phyloP scores from a whole-genome alignment of 1,140 invertebrate species.

The Eurosta solidaginis region DNA sequence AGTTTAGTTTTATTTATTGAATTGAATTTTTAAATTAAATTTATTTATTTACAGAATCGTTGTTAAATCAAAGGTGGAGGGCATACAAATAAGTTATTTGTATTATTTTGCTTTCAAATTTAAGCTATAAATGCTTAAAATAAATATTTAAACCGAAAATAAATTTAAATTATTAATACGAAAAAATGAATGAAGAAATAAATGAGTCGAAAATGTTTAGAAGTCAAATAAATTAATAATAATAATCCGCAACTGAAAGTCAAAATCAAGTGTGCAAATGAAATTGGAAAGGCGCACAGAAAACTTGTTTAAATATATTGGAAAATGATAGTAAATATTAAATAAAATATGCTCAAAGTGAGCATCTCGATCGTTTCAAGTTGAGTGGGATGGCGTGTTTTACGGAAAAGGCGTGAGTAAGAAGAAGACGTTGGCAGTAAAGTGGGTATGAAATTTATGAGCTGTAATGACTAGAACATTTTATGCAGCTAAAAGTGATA shows the following conservation, averaged over 20 bases:
- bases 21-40: no score
- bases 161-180: no score
- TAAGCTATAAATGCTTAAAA: no score
- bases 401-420: no score
- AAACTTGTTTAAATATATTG: slow-evolving; percentile 1
- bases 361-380: neutral
- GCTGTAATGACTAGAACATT: neutral
- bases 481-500: neutral
- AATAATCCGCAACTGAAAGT: neutral
- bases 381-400: no score
- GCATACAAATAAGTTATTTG: no score
- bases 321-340: neutral
- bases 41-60: no score
- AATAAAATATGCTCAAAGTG: neutral
- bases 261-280: neutral
- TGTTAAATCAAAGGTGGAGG: no score
- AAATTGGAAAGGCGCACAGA: neutral
- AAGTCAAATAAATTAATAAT: neutral
- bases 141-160: no score
- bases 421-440: no score
- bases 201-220: neutral
- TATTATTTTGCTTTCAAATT: no score
- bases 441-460: neutral
- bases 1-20: no score
- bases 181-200: neutral